These are phyloP conservation scores for Micronycteris hirsuta DNA, from an alignment of 2,113 vertebrate species.

Conservation along the genomic window DNA sequence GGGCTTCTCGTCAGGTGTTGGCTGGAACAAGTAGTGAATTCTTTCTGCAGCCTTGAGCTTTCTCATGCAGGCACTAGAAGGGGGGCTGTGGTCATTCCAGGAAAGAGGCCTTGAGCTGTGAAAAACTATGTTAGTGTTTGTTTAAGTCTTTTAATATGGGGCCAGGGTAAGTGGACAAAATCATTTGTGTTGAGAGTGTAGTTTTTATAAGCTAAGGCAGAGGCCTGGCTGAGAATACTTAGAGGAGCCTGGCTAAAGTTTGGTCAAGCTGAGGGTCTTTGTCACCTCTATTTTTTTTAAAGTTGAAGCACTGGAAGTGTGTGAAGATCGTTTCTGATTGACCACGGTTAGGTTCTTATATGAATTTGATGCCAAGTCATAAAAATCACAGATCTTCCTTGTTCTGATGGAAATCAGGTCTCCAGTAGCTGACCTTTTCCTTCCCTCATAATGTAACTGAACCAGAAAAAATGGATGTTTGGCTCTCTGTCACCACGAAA, in stretches of 20 bases:
- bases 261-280: not conserved
- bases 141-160: not conserved
- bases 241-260: not conserved
- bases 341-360: not conserved
- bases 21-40: not conserved
- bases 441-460: not conserved
- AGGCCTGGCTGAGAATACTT: not conserved
- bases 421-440: not conserved
- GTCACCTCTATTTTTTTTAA: not conserved
- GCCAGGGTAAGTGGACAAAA: not conserved
- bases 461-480: too few relatives aligned
- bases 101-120: not conserved
- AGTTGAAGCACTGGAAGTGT: not conserved
- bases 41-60: not conserved
- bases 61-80: not conserved
- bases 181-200: not conserved
- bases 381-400: not conserved
- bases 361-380: not conserved
- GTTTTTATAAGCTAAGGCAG: not conserved
- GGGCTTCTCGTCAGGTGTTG: not conserved
- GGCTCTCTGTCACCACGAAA: too few relatives aligned
- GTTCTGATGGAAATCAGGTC: not conserved
- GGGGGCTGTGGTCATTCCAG: not conserved
- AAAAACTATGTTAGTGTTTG: not conserved
- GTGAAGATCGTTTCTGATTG: not conserved